Evolutionary conservation across 2,797 vertebrate species (phyloP).

Genomic region (Sibirionetta formosa): DNA sequence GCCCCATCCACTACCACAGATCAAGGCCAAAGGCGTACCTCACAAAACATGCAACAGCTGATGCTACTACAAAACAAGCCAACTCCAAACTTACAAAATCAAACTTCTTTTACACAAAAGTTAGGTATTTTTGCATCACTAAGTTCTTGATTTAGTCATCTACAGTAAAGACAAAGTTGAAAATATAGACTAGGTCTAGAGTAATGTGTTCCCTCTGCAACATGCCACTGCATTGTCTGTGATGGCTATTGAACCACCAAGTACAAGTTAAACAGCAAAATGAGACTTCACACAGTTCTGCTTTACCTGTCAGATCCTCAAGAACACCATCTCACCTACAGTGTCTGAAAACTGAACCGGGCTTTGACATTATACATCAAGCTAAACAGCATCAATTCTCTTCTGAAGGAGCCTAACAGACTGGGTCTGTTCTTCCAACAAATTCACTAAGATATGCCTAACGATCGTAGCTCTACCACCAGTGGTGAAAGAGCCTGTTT

Average conservation of each 20-base stretch:
- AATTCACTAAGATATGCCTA: constrained; percentile 31
- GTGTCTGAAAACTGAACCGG: constrained; percentile 27
- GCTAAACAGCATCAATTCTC: constrained; percentile 6
- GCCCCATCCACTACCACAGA: not conserved
- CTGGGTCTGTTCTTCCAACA: constrained; percentile 25
- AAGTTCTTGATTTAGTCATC: not conserved
- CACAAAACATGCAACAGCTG: not conserved
- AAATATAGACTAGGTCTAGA: not conserved
- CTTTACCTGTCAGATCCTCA: not conserved
- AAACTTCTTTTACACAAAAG: not conserved
- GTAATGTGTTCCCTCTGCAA: not conserved
- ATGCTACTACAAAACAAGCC: fast-evolving
- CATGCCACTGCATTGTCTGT: fast-evolving
- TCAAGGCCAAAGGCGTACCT: not conserved
- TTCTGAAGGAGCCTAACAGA: not conserved
- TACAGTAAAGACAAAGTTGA: not conserved
- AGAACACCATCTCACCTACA: not conserved
- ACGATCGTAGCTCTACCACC: not conserved
- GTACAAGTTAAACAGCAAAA: not conserved
- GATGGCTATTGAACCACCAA: not conserved
- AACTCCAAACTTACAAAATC: not conserved
- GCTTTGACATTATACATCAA: constrained; percentile 24
- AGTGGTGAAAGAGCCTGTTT: constrained; percentile 13
- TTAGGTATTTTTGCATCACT: not conserved
- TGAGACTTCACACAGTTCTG: not conserved